Base-by-base conservation (phyloP, 2,797 vertebrate species). In the Apogon hyalosoma region DNA sequence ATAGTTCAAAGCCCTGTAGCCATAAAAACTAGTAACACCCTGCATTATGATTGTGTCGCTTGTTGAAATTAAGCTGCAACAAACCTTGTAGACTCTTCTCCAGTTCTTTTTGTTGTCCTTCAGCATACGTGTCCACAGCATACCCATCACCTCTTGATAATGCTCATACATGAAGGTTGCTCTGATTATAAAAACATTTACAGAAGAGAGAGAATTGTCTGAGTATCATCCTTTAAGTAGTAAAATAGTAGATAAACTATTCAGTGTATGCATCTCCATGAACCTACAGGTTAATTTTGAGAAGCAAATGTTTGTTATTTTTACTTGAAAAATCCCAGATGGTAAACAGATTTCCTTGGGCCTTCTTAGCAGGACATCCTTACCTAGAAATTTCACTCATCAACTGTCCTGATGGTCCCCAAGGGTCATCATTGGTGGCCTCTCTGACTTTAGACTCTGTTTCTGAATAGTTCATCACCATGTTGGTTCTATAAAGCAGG, bases 391-490 rank as follows among this genome's bases (percentile, higher is more conserved):
- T 98, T 88, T 99, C 98, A 92, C 90, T 96, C 98, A 99, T 99
- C 86, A 96, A 91, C 72, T 99, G 97, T 88, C 98, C 97, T 14
- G 97, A 98, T 82, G 98, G 98, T 93, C 98, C 98, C 98, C 98
- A 99, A 0, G 98, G 94, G 92, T 99, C 98, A 31, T 99, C 98
- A 80, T 99, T 99, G 84, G 98, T 99, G 90, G 98, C 98, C 92
- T 99, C 98, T 93, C 98, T 95, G 93, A 99, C 98, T 92, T 99
- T 99, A 82, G 97, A 97, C 90, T 99, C 98, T 6, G 95, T 95
- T 93, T 99, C 98, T 77, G 98, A 97, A 93, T 99, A 99, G 95
- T 99, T 99, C 97, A 99, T 99, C 90, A 99, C 98, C 88, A 98
- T 97, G 79, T 99, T 99, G 94, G 97, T 99, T 92, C 97, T 99